Percentiles rank a stretch among this genome's conserved stretches.
phyloP scores from a whole-genome alignment of 2,888 invertebrate genomes.

The Azorinus chamasolen region DNA sequence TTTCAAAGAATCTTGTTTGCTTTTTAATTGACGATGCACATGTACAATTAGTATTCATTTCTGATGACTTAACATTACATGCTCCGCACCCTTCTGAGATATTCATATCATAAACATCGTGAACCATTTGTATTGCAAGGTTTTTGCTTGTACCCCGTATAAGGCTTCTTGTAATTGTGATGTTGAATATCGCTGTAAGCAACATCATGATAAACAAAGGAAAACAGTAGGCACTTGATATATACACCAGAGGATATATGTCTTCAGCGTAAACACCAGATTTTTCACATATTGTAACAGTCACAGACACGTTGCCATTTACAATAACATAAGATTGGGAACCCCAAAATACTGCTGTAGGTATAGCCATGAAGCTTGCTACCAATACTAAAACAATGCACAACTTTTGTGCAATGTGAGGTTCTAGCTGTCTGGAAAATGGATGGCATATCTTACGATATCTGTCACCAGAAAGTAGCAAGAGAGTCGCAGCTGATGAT shows the following conservation, averaged over 20 bases:
- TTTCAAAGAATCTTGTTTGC: too few species aligned
- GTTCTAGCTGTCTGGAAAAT: not conserved
- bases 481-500: not conserved
- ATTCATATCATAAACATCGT: too few species aligned
- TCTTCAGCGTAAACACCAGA: not conserved
- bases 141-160: too few species aligned
- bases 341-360: slow-evolving; percentile 5
- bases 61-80: too few species aligned
- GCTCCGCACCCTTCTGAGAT: too few species aligned
- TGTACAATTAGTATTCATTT: too few species aligned
- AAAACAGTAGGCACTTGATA: not conserved
- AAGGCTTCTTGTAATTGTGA: not conserved
- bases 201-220: not conserved
- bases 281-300: slow-evolving; percentile 2
- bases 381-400: not conserved
- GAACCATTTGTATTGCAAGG: too few species aligned
- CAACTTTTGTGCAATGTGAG: not conserved
- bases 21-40: too few species aligned
- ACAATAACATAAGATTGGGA: not conserved
- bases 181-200: not conserved
- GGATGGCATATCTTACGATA: slow-evolving; percentile 9
- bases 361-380: not conserved
- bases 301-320: not conserved
- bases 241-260: not conserved
- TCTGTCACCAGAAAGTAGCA: not conserved